A percentile compares a stretch with the other conserved stretches of the same genome.
Conservation (phyloP, 2,113 vertebrate species). For the Calypte anna region DNA sequence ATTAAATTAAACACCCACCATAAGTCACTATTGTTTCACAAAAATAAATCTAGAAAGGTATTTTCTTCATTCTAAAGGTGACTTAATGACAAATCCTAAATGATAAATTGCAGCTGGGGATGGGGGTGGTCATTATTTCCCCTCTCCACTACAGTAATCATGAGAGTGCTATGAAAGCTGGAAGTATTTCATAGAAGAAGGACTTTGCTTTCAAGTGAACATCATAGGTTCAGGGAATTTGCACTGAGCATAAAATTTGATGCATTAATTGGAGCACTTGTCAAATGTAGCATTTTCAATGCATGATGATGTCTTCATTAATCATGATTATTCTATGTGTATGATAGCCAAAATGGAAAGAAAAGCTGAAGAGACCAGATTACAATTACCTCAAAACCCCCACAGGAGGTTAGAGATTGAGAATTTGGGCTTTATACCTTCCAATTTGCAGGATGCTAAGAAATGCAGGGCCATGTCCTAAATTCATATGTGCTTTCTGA, state of each 20-base stretch:
- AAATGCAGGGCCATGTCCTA: neutral
- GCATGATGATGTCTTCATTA: constrained; percentile 26
- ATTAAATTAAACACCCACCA: neutral
- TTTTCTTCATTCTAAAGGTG: neutral
- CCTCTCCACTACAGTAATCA: neutral
- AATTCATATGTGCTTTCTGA: neutral
- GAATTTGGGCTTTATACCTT: neutral
- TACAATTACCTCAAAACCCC: neutral
- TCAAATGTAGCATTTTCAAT: constrained; percentile 36
- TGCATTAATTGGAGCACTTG: constrained; percentile 41
- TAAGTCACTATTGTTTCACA: neutral
- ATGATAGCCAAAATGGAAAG: constrained; percentile 17
- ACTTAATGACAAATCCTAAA: neutral
- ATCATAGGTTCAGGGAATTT: constrained; percentile 9
- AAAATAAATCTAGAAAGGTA: neutral
- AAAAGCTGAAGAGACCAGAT: constrained; percentile 1
- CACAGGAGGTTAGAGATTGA: neutral
- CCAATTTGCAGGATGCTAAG: neutral
- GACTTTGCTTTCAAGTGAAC: constrained; percentile 11
- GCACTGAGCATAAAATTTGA: constrained; percentile 3
- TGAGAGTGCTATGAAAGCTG: neutral
- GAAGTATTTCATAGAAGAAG: constrained; percentile 29
- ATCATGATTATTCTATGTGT: neutral
- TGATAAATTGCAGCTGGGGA: neutral
- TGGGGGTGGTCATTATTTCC: neutral